Evolutionary conservation across 2,888 invertebrate species (phyloP), one percentile per base, ranked within the genome.

Genomic region (Acheta domesticus): DNA sequence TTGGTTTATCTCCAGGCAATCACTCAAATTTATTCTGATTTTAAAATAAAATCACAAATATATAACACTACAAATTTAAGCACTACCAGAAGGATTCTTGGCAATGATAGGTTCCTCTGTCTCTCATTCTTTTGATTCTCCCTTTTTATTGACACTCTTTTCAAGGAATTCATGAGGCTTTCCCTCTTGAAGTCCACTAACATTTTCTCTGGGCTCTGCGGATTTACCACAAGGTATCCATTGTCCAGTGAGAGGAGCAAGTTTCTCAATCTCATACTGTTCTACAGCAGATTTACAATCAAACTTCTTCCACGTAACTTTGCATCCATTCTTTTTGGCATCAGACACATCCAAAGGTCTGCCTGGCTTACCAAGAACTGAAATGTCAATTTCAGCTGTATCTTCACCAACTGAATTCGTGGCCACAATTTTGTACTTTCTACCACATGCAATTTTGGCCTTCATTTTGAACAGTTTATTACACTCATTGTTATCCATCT

Each of bases 131-230:
- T 98, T 98, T 0, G 98, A 97, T 87, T 97, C 97, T 20, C 99
- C 99, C 87, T 99, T 98, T 86, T 97, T 96, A 87, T 99, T 99
- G 79, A 99, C 97, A 23, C 99, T 98, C 85, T 95, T 94, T 0
- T 99, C 99, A 77, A 99, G 91, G 92, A 99, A 99, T 89, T 98
- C 97, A 88, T 99, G 99, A 0, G 96, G 95, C 87, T 99, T 99
- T 84, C 97, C 97, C 86, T 97, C 96, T 84, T 95, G 94, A 76
- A 98, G 89, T 0, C 96, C 96, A 12, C 91, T 91, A 8, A 94
- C 89, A 83, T 94, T 95, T 1, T 94, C 94, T 88, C 95, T 95
- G 48, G 95, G 94, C 84, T 94, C 95, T 80, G 93, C 92, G 75
- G 95, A 92, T 81, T 95, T 94, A 21, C 94, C 96, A 85, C 96